Percentiles rank a stretch among this genome's conserved stretches.
phyloP scores from a whole-genome alignment of 2,113 vertebrate species.

The Caranx ignobilis region DNA sequence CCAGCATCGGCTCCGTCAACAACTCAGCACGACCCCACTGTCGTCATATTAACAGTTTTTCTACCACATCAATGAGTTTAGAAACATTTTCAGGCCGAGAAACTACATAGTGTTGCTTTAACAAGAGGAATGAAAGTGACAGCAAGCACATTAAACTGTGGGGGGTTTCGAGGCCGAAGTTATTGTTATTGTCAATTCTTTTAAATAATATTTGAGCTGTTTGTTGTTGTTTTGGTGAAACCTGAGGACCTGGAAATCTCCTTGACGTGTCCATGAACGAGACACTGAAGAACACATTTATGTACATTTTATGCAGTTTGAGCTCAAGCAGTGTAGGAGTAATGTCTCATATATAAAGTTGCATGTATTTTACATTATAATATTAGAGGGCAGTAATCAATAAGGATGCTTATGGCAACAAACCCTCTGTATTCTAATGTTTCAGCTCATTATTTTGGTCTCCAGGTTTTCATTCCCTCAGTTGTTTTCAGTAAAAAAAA shows the following conservation, averaged over 20 bases:
- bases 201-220: neutral
- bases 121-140: neutral
- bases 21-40: too few species aligned
- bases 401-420: neutral
- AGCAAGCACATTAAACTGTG: neutral
- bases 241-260: neutral
- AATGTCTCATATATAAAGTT: too few species aligned
- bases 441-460: neutral
- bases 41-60: too few species aligned
- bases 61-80: too few species aligned
- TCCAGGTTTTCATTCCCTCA: too few species aligned
- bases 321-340: neutral
- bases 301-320: neutral
- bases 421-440: neutral
- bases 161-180: neutral
- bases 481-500: too few species aligned
- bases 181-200: neutral
- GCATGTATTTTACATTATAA: neutral
- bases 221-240: neutral
- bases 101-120: too few species aligned
- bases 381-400: neutral
- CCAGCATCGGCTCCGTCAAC: too few species aligned
- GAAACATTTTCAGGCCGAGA: too few species aligned
- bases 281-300: neutral
- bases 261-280: neutral